Evolutionary conservation across 1,140 invertebrate genomes (phyloP), one percentile per base, ranked within the genome.

Genomic region (Maniola jurtina): DNA sequence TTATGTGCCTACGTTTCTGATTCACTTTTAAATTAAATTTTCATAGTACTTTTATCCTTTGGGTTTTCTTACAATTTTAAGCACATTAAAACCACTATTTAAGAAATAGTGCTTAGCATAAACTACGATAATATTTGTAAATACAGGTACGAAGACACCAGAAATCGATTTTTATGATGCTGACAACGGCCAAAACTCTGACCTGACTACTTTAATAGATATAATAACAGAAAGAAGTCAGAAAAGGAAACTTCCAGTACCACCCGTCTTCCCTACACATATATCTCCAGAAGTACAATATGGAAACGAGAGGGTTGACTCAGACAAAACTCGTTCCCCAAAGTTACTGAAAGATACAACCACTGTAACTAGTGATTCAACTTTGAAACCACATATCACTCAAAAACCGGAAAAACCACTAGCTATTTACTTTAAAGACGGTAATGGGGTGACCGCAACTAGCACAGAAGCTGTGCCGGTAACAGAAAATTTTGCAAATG

Each of bases 261-360:
- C 79, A 33, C 91, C 90, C 7, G 78, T 92, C 7, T 92, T 86
- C 66, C 91, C 91, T 6, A 81, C 77, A n/a, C 88, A 91, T 42
- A 76, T 92, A 16, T 80, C 83, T 40, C 91, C 88, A 0, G 90
- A 91, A 66, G 87, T 92, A 11, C 90, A 92, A 73, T 92, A 92
- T 63, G 91, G 91, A 13, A 92, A 92, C 68, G 88, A 90, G 55
- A 86, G 78, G 61, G 83, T 77, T 10, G 85, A 89, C 57, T 61
- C 72, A 14, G 77, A 84, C 8, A 86, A 80, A 58, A 35, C 75
- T 13, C 77, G 88, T 57, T 79, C 74, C n/a, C 73, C 88, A 0
- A 90, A 89, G 72, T 34, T 77, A 50, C 47, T 88, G 11, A 77
- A 83, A 40, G 73, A 77, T 45, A 55, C 55, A 6, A 68, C 59